Evolutionary conservation across 1,140 invertebrate species (phyloP), one percentile per base, ranked within the genome.

Genomic region (Sinella curviseta): DNA sequence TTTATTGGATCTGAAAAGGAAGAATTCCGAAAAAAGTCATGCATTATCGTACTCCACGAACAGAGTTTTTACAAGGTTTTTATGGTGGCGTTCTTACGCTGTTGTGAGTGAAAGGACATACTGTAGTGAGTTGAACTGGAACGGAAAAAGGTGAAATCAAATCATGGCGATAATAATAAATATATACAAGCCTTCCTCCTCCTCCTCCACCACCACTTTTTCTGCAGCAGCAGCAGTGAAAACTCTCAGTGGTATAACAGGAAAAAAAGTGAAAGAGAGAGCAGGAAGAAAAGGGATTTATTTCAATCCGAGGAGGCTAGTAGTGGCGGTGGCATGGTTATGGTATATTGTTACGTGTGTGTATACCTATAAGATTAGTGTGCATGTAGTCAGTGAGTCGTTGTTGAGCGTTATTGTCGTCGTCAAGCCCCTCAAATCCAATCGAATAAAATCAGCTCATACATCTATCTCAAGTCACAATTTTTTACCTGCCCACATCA

Each of bases 141-240:
- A 65, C 57, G 57, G 57, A 65, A 65, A 26, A 65, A 65, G 26
- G 57, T 65, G 57, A 65, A 65, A 65, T 65, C 57, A 65, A 65
- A 65, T 65, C 57, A 65, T 48, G 20, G 39, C 39, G 39, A 48
- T 48, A 12, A 48, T 48, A 48, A 48, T 48, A 48, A 20, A 20
- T 8, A 48, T 20, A 48, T 48, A 48, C 39, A 48, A n/a, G 39
- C 39, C 8, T 48, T 48, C 20, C 8, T 48, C 39, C 39, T 48
- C 39, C 20, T 8, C 20, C 39, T 8, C 39, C n/a, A n/a, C n/a
- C n/a, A n/a, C n/a, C n/a, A n/a, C n/a, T n/a, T n/a, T n/a, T n/a
- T n/a, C n/a, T n/a, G n/a, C n/a, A n/a, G n/a, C n/a, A n/a, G n/a
- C n/a, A n/a, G n/a, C n/a, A n/a, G n/a, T n/a, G n/a, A n/a, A n/a